These are phyloP conservation scores for Automeris io DNA, from an alignment of 2,888 invertebrate genomes.

Conservation along the genomic window DNA sequence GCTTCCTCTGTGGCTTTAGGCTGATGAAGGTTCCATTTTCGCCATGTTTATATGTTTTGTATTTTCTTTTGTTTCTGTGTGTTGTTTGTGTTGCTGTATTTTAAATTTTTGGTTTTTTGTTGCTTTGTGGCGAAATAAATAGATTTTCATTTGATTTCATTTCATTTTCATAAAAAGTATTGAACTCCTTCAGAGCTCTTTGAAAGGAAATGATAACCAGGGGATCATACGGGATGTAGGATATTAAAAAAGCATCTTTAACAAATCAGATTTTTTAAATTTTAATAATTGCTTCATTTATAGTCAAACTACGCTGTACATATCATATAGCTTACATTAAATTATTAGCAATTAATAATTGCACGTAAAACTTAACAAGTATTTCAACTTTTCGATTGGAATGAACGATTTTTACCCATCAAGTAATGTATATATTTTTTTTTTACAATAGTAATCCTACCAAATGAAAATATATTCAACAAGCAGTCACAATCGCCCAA, in stretches of 20 bases:
- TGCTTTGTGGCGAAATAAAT: too few relatives aligned
- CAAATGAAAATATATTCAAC: slow-evolving; percentile 69
- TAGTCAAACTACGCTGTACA: slow-evolving; percentile 76
- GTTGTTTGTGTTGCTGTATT: too few relatives aligned
- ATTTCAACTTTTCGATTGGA: slow-evolving; percentile 76
- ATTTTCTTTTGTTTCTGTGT: too few relatives aligned
- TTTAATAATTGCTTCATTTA: slow-evolving; percentile 74
- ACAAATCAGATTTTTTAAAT: slow-evolving; percentile 73
- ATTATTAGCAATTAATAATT: slow-evolving; percentile 77
- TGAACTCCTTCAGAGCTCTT: too few relatives aligned
- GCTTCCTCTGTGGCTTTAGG: too few relatives aligned
- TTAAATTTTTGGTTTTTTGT: too few relatives aligned
- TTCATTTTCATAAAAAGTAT: too few relatives aligned
- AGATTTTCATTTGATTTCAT: too few relatives aligned
- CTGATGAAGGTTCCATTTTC: too few relatives aligned
- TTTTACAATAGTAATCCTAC: slow-evolving; percentile 71
- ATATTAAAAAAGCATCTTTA: slow-evolving; percentile 26
- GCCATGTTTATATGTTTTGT: too few relatives aligned
- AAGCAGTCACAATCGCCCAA: slow-evolving; percentile 78
- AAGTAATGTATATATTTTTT: slow-evolving; percentile 47
- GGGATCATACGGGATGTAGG: neutral
- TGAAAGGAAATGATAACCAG: too few relatives aligned
- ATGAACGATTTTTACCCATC: slow-evolving; percentile 73
- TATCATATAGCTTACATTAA: slow-evolving; percentile 74
- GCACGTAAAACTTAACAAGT: slow-evolving; percentile 78